Evolutionary conservation across 1,140 invertebrate species (phyloP), one percentile per base, ranked within the genome.

Genomic region (Leptinotarsa lineolata): DNA sequence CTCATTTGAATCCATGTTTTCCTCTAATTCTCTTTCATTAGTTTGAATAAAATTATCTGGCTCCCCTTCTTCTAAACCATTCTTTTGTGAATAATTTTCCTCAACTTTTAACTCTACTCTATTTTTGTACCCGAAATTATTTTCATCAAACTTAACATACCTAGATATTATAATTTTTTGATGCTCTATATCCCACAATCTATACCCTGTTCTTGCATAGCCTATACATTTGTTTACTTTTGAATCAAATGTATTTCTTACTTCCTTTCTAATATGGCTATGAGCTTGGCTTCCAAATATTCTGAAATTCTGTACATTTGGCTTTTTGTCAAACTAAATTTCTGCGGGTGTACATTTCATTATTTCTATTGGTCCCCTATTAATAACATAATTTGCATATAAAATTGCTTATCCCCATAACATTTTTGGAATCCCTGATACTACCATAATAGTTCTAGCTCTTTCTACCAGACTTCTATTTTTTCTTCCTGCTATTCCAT

Each of bases 341-440:
- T 78, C 75, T 68, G 68, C 68, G 24, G 68, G 68, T 11, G 46
- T 70, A 22, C 46, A 15, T 58, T 30, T 22, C 18, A 59, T 11
- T 30, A 8, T 18, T 45, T 45, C 18, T 63, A 59, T 64, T 20
- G 70, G 70, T 18, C 54, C 22, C 64, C 71, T 45, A 48, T 72
- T 72, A 12, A 72, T 46, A 48, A 72, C 45, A 59, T 72, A 72
- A 12, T 30, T 60, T 21, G 65, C 39, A 16, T 18, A 79, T 15
- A 80, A 39, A 69, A 85, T 85, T 16, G 85, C 86, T 70, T 74
- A 66, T 72, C 78, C 75, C 85, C 86, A 86, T 45, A 76, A 61
- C n/a, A 77, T 24, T 46, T 61, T 24, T 69, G 85, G 81, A 67
- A 22, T 8, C 72, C 63, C 70, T 45, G 44, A 72, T n/a, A 84